phyloP scores from a whole-genome alignment of 2,113 vertebrate species.

The Cyprinodon variegatus region DNA sequence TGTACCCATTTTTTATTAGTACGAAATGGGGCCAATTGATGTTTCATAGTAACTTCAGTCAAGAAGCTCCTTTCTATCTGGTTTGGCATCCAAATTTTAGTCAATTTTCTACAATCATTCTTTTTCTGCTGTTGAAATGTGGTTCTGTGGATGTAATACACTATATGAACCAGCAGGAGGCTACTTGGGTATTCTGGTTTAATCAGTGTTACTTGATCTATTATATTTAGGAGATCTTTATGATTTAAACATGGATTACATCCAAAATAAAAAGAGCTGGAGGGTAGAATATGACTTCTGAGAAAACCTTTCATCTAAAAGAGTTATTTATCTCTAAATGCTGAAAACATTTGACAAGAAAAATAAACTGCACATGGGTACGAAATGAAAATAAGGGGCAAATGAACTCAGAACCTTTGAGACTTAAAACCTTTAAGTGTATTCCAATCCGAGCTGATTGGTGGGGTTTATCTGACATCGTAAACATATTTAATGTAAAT shows the following conservation, averaged over 20 bases:
- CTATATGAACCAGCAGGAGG: no score
- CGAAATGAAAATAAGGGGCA: background rate
- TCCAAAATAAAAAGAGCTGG: background rate
- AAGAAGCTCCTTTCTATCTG: no score
- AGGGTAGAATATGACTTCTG: background rate
- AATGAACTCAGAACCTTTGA: background rate
- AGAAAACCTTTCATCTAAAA: background rate
- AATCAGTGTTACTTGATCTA: background rate
- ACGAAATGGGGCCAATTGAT: background rate
- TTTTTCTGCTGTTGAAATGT: background rate
- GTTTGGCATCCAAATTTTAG: background rate
- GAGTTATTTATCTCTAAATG: background rate
- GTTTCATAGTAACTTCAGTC: background rate
- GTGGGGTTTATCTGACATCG: conserved; percentile 16
- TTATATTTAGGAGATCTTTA: background rate
- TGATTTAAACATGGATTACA: background rate
- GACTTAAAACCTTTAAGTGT: conserved; percentile 21
- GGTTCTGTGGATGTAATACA: no score
- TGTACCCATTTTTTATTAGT: background rate
- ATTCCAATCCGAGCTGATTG: conserved; percentile 18
- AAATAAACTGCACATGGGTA: background rate
- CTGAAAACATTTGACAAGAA: background rate
- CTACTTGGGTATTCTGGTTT: background rate
- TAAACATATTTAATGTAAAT: conserved; percentile 82
- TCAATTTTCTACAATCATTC: background rate